Base-by-base conservation (phyloP, 2,113 vertebrate species). In the Dendrocopos noguchii region DNA sequence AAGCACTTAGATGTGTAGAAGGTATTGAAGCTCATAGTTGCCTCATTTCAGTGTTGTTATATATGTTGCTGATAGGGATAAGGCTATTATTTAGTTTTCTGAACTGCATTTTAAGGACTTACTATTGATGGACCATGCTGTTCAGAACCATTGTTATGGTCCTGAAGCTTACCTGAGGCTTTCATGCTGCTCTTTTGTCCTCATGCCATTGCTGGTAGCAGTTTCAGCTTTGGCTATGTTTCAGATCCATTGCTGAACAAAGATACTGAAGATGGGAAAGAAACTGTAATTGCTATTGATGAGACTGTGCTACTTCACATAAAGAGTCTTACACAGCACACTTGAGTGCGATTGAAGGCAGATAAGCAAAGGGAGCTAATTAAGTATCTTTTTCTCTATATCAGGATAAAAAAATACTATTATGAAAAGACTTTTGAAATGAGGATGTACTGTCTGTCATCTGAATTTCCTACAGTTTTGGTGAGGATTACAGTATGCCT, bases 151-250 rank as follows among this genome's bases (percentile, higher is more conserved):
- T 53, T 85, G 34, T 91, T 85, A 72, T 7, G 12, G 52, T 67
- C 52, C 1, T 78, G 75, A 87, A 83, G 3, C 56, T 85, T 56
- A 87, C 28, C 84, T 73, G 83, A 92, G 29, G 44, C 25, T 92
- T 93, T 90, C 53, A 28, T 31, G 53, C 71, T 91, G 71, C 44
- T 39, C 93, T 93, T 96, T 94, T 91, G 65, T 94, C 81, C 39
- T 74, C 3, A 1, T 56, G 33, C 28, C 8, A 10, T 52, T 80
- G n/a, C 47, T 83, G 28, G 36, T 78, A 81, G 46, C 63, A 71
- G 10, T 77, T 87, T 87, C 36, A 77, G 67, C 36, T 91, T 89
- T 82, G 42, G 82, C n/a, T 63, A 6, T 66, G 31, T 84, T 89
- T 91, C 72, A 85, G 81, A 85, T 60, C 52, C 21, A n/a, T 28